A percentile compares a stretch with the other conserved stretches of the same genome.
Evolutionary conservation across 2,888 invertebrate genomes (phyloP).

Genomic region (Alviniconcha strummeri): DNA sequence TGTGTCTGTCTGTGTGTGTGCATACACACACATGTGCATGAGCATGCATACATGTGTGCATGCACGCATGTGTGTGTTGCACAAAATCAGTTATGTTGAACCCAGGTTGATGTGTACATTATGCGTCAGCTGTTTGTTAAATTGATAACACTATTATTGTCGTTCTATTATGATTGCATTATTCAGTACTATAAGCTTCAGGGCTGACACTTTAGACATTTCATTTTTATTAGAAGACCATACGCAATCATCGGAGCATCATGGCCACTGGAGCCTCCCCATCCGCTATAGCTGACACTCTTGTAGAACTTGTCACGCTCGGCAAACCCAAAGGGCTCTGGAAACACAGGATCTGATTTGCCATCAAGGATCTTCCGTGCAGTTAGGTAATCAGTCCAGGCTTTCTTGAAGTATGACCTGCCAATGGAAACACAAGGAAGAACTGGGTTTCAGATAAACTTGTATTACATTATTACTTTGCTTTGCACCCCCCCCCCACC

Average conservation of each 20-base stretch:
- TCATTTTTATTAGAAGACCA: slow-evolving; percentile 37
- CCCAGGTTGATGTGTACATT: too few species aligned
- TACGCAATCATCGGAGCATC: slow-evolving; percentile 72
- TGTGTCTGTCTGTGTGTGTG: slow-evolving; percentile 13
- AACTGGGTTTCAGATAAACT: neutral
- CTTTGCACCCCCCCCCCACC: neutral
- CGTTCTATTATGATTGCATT: too few species aligned
- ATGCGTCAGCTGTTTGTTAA: too few species aligned
- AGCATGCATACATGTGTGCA: neutral
- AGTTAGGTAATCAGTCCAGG: slow-evolving; percentile 65
- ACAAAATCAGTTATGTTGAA: neutral
- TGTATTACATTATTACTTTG: too few species aligned
- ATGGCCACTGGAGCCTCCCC: slow-evolving; percentile 72
- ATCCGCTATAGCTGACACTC: slow-evolving; percentile 63
- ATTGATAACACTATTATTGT: too few species aligned
- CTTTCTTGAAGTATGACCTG: slow-evolving; percentile 63
- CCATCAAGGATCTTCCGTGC: slow-evolving; percentile 57
- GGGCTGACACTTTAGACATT: too few species aligned
- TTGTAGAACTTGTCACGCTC: slow-evolving; percentile 68
- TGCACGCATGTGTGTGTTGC: neutral
- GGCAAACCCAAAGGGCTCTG: slow-evolving; percentile 56
- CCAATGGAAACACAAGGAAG: neutral
- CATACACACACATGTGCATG: neutral
- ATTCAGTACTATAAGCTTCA: too few species aligned
- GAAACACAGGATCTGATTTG: slow-evolving; percentile 58